A percentile compares a stretch with the other conserved stretches of the same genome.
phyloP scores from a whole-genome alignment of 2,113 vertebrate species.

The Aspidoscelis tigris region DNA sequence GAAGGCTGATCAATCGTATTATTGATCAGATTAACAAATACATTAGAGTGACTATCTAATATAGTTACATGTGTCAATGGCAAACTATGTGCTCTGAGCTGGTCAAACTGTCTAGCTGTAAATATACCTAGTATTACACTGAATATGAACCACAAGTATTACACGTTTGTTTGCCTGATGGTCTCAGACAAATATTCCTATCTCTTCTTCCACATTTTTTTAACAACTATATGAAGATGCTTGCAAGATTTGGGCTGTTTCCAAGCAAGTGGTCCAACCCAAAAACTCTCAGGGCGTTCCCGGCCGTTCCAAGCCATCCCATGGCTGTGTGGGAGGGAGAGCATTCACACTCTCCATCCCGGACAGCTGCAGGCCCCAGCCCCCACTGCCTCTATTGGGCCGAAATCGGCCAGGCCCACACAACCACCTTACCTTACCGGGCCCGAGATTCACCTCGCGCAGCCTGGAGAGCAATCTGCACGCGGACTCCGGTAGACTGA shows the following conservation, averaged over 20 bases:
- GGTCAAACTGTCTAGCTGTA: constrained; percentile 59
- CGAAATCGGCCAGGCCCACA: too few species aligned
- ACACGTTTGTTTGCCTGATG: neutral
- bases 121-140: constrained; percentile 37
- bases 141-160: constrained; percentile 46
- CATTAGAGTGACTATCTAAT: constrained; percentile 60
- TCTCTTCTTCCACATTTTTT: neutral
- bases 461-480: too few species aligned
- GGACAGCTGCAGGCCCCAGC: too few species aligned
- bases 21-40: constrained; percentile 74
- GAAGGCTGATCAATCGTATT: constrained; percentile 76
- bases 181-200: neutral
- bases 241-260: neutral
- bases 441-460: too few species aligned
- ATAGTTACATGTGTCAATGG: constrained; percentile 48
- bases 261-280: too few species aligned
- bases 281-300: too few species aligned
- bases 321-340: too few species aligned
- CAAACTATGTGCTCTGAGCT: constrained; percentile 44
- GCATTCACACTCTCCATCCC: too few species aligned
- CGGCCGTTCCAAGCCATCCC: too few species aligned
- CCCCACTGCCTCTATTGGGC: too few species aligned
- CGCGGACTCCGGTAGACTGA: too few species aligned
- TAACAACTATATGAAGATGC: neutral
- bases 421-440: too few species aligned